Evolutionary conservation across 2,113 vertebrate species (phyloP), one percentile per base, ranked within the genome.

Genomic region (Catharus fuscescens): DNA sequence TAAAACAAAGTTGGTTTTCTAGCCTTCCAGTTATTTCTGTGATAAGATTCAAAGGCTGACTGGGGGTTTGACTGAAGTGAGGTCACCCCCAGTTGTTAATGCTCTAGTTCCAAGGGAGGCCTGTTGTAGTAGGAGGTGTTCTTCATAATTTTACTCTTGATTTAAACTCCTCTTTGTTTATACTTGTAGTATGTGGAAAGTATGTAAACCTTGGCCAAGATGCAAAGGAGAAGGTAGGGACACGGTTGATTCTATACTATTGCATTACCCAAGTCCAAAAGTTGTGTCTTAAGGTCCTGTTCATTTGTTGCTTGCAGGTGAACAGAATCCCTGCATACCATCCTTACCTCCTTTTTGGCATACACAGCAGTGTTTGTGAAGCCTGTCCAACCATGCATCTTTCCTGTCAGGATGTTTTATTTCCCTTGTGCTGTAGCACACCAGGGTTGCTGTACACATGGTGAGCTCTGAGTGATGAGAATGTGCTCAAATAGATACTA

Each of bases 11-110:
- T 66, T 42, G 16, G 12, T 72, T 91, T 95, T 76, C 14, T 89
- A 76, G 70, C 18, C 26, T 89, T 87, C 29, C n/a, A 57, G 54
- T 78, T 92, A 54, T 53, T 90, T 86, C 69, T 83, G 40, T 91
- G 92, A 74, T 89, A 90, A 86, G 80, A 66, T 73, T 80, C 56
- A 44, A 67, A 87, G 53, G n/a, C 56, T 62, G 40, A 38, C 45
- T 84, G 34, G 52, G 65, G 7, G 5, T 84, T 67, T 95, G 61
- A 67, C 34, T 71, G 31, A 18, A 79, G 28, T 38, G 80, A 81
- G 57, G 73, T 73, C 50, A 86, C 59, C 45, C 36, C 34, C 81
- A 93, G 19, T 40, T 88, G 48, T 78, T 88, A 52, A 36, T 3
- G 3, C 62, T 83, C 64, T 69, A 79, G 34, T 74, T 38, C 53